Evolutionary conservation across 2,113 vertebrate species (phyloP), one percentile per base, ranked within the genome.

Genomic region (Anser brachyrhynchus): DNA sequence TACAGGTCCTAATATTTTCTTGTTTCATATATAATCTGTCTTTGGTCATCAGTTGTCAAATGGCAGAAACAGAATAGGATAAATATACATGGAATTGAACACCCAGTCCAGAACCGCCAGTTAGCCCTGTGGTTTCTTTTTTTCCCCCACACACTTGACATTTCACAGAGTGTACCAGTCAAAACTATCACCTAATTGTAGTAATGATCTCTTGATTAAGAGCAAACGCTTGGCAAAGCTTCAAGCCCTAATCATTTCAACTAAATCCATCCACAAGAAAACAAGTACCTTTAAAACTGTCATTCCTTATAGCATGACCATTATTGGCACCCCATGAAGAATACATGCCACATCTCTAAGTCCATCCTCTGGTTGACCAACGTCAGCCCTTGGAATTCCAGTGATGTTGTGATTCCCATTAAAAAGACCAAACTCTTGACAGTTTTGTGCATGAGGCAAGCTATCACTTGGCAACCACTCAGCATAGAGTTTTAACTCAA

Each of bases 31-130:
- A 29, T 6, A 41, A 49, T 18, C 35, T 39, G 44, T 37, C 37
- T 64, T 18, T 5, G 83, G 33, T 2, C 65, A 29, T 9, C 39
- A 25, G 58, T 66, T 72, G 43, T 61, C 89, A 44, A 29, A 44
- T 3, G 18, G 74, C 61, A 74, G 81, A 19, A 28, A 29, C 46
- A 6, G 13, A 65, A 3, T 2, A 25, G 71, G 33, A 9, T 55
- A 52, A 64, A 5, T 2, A 5, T 0, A 31, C 2, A 2, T 0
- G 1, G 46, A 28, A 20, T 51, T 23, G 33, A 39, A 31, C 43
- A 6, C 43, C 52, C 3, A 23, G 67, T 29, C 52, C 79, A 62
- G 28, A 31, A 65, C 11, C 1, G 11, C 2, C 66, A 3, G 3
- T 65, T 2, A 2, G 28, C 13, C 10, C 4, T 1, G 3, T 4